A percentile compares a stretch with the other conserved stretches of the same genome.
Evolutionary conservation across 1,140 invertebrate genomes (phyloP).

Genomic region (Dryas iulia): DNA sequence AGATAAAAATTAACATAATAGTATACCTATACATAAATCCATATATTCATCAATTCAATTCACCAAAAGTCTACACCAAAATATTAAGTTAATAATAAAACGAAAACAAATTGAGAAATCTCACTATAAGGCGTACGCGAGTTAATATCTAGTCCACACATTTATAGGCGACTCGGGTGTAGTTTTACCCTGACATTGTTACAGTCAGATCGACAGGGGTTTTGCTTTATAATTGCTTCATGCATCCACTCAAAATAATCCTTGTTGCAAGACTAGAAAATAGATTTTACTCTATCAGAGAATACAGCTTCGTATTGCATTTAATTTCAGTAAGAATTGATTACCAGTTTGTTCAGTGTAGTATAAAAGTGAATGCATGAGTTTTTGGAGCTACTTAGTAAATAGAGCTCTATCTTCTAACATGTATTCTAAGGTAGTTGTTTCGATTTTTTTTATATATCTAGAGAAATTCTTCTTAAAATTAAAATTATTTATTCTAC

Average conservation of each 20-base stretch:
- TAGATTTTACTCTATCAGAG: slow-evolving; percentile 37
- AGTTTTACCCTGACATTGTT: slow-evolving; percentile 49
- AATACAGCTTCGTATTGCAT: slow-evolving; percentile 34
- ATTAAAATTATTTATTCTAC: no score
- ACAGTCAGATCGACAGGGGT: slow-evolving; percentile 32
- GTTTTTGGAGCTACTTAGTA: slow-evolving; percentile 38
- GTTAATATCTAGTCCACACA: slow-evolving; percentile 34
- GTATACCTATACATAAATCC: no score
- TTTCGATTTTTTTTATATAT: neutral
- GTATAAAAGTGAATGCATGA: slow-evolving; percentile 48
- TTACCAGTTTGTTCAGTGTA: slow-evolving; percentile 39
- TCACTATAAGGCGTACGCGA: slow-evolving; percentile 2
- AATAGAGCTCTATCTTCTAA: slow-evolving; percentile 32
- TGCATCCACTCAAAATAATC: slow-evolving; percentile 27
- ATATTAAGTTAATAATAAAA: neutral
- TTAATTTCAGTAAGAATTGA: slow-evolving; percentile 40
- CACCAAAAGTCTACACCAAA: neutral
- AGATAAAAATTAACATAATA: no score
- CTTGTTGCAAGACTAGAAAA: slow-evolving; percentile 34
- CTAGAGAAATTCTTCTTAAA: neutral
- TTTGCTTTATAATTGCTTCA: slow-evolving; percentile 23
- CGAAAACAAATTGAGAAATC: slow-evolving; percentile 11
- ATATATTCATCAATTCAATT: neutral
- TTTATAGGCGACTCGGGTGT: slow-evolving; percentile 35
- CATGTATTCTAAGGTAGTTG: slow-evolving; percentile 49